phyloP scores from a whole-genome alignment of 2,888 invertebrate genomes.

The Melinopterus prodromus region DNA sequence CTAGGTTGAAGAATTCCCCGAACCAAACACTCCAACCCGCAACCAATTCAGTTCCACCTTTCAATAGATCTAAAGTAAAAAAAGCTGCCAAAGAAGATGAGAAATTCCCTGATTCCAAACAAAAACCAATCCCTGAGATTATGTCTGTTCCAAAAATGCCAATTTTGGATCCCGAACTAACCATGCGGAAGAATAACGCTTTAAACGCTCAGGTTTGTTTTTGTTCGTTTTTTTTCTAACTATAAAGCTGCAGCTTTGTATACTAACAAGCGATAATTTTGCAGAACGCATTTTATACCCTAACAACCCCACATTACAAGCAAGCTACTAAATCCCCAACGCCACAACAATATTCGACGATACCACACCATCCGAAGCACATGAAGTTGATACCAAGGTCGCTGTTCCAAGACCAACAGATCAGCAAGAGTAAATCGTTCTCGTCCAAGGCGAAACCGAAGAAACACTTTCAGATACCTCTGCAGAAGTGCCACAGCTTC shows the following conservation, averaged over 20 bases:
- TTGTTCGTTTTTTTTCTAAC: slow-evolving; percentile 49
- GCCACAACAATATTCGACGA: slow-evolving; percentile 59
- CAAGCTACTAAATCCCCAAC: slow-evolving; percentile 64
- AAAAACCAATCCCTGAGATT: neutral
- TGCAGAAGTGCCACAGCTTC: slow-evolving; percentile 73
- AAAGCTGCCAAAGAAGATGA: neutral
- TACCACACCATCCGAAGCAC: slow-evolving; percentile 66
- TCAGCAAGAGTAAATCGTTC: slow-evolving; percentile 59
- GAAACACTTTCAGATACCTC: slow-evolving; percentile 71
- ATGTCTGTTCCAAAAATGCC: slow-evolving; percentile 56
- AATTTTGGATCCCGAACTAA: slow-evolving; percentile 52
- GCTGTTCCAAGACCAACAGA: slow-evolving; percentile 57
- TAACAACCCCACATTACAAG: slow-evolving; percentile 65
- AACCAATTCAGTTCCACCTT: slow-evolving; percentile 9
- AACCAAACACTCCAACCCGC: slow-evolving; percentile 19
- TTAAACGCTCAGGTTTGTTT: slow-evolving; percentile 56
- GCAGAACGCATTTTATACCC: slow-evolving; percentile 62
- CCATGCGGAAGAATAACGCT: slow-evolving; percentile 42
- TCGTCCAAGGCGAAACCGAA: slow-evolving; percentile 61
- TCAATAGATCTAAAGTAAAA: slow-evolving; percentile 25
- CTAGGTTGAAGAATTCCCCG: slow-evolving; percentile 50
- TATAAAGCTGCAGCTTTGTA: neutral
- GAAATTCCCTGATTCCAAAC: neutral
- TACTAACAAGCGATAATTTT: slow-evolving; percentile 45
- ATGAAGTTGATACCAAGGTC: slow-evolving; percentile 60